Conservation (phyloP, 2,113 vertebrate species). For the Silurus asotus region DNA sequence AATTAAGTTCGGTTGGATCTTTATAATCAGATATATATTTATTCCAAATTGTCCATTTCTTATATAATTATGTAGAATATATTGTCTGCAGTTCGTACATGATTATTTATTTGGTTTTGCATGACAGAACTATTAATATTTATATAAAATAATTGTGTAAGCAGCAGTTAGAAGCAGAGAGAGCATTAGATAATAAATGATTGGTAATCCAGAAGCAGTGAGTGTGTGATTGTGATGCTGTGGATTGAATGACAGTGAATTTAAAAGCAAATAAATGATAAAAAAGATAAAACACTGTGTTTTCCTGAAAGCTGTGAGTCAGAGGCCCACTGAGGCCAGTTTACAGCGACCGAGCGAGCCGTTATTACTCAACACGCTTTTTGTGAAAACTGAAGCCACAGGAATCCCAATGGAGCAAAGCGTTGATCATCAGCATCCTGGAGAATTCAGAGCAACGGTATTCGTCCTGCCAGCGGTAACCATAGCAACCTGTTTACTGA, state of each 20-base stretch:
- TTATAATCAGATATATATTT: neutral
- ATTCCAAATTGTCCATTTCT: neutral
- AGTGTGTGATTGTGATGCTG: neutral
- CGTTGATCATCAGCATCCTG: constrained; percentile 14
- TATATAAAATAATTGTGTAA: neutral
- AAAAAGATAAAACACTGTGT: constrained; percentile 5
- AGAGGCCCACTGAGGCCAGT: constrained; percentile 2
- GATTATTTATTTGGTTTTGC: neutral
- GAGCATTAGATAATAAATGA: neutral
- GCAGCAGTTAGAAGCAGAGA: neutral
- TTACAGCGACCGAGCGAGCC: neutral
- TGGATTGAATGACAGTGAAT: constrained; percentile 6
- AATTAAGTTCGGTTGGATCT: neutral
- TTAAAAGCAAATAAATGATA: neutral
- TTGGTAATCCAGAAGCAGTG: neutral
- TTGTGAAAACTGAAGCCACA: constrained; percentile 21
- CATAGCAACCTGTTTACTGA: constrained; percentile 30
- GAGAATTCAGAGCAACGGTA: neutral
- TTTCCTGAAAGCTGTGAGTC: constrained; percentile 1
- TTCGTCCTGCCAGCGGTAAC: constrained; percentile 20
- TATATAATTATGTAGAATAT: neutral
- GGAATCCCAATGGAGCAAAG: constrained; percentile 11
- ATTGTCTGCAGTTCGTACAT: neutral
- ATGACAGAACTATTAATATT: neutral
- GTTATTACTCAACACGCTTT: constrained; percentile 7